A percentile compares a stretch with the other conserved stretches of the same genome.
Conservation (phyloP, 1,140 invertebrate genomes). For the Euura saliciscinereae region DNA sequence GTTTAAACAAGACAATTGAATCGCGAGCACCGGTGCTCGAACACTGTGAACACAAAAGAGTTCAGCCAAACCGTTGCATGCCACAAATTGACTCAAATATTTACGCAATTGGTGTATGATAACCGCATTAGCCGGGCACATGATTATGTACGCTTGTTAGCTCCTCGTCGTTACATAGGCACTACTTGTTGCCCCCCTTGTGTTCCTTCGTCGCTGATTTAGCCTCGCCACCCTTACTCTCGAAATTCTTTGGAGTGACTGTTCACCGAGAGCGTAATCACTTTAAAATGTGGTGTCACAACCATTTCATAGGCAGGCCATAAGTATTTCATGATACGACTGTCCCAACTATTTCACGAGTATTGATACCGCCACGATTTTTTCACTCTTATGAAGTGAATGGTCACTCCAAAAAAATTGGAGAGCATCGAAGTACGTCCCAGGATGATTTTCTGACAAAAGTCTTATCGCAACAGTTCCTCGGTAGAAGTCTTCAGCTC, state of each 20-base stretch:
- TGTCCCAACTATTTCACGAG: too few relatives aligned
- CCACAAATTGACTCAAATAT: slow-evolving; percentile 57
- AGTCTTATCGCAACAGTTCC: too few relatives aligned
- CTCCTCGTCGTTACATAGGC: slow-evolving; percentile 33
- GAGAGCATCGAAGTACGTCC: too few relatives aligned
- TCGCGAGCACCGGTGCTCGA: slow-evolving; percentile 3
- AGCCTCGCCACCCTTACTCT: slow-evolving; percentile 35
- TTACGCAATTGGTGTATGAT: slow-evolving; percentile 57
- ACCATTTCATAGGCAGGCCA: too few relatives aligned
- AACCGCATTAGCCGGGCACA: slow-evolving; percentile 45
- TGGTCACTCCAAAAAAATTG: too few relatives aligned
- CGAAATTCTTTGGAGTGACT: background rate
- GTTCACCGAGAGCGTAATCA: background rate
- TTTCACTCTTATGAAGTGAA: too few relatives aligned
- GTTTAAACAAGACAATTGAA: background rate
- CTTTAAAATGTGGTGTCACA: too few relatives aligned
- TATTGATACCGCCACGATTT: too few relatives aligned
- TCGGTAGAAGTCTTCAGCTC: too few relatives aligned
- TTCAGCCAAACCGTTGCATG: slow-evolving; percentile 45
- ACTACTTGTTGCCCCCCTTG: slow-evolving; percentile 25
- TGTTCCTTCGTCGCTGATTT: slow-evolving; percentile 20
- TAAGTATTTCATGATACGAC: too few relatives aligned
- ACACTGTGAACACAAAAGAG: slow-evolving; percentile 1
- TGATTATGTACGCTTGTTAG: slow-evolving; percentile 55
- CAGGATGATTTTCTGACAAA: too few relatives aligned